Base-by-base conservation (phyloP, 1,140 invertebrate genomes). In the Galleria mellonella region DNA sequence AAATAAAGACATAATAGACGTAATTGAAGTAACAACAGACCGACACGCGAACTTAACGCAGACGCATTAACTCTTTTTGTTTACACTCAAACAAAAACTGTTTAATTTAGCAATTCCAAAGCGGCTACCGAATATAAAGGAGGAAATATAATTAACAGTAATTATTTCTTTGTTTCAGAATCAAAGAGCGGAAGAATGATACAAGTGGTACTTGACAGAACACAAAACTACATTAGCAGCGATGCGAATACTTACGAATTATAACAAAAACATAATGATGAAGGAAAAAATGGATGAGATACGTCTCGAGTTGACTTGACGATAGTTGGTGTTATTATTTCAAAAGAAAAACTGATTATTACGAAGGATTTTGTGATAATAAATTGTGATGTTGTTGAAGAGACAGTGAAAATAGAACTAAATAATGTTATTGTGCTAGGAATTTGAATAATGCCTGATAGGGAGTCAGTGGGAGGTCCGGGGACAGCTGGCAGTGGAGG, bases 381-480 rank as follows among this genome's bases (percentile, higher is more conserved):
- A 32, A 6, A 29, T 32, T 35, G 44, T 55, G 55, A 49, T 57
- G 32, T 52, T 55, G 50, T 54, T 33, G 43, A 53, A 58, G 47
- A 56, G 49, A 13, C 41, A 52, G 55, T 49, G 44, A 41, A 35
- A 49, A 56, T 43, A 50, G 40, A 39, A 66, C 47, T 60, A 49
- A 47, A 53, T 49, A 44, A 69, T 77, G 69, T 51, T 54, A 48
- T 43, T 60, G 53, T 71, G 62, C 37, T 65, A 62, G 63, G 65
- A 68, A 49, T 68, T 46, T 68, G 58, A 75, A 87, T 82, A 69
- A 87, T 87, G 86, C 86, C 86, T 69, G 84, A 87, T 78, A 70
- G 86, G 62, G 86, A 87, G 69, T 66, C 73, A 54, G 78, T 83
- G 47, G 76, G 82, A 45, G 73, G 78, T 59, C 72, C 78, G 38